A percentile compares a stretch with the other conserved stretches of the same genome.
Evolutionary conservation across 2,797 vertebrate species (phyloP).

Genomic region (Manis javanica): DNA sequence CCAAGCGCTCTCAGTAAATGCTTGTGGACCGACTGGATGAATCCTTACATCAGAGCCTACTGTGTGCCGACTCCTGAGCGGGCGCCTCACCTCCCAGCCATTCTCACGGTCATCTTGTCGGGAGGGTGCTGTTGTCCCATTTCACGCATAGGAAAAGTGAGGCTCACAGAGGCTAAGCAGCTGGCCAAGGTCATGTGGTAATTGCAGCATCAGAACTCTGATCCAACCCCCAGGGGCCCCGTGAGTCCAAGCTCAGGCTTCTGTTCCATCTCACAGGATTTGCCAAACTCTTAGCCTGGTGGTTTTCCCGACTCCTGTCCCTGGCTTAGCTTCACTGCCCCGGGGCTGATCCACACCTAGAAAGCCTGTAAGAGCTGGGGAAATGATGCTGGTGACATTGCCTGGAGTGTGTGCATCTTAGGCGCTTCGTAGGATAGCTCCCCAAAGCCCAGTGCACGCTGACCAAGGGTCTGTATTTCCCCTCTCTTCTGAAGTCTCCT

Average conservation of each 20-base stretch:
- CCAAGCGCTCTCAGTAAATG: background rate
- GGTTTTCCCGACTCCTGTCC: background rate
- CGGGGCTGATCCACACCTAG: background rate
- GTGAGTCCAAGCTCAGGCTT: background rate
- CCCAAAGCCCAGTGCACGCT: background rate
- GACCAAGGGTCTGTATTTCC: background rate
- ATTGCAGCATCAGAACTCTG: background rate
- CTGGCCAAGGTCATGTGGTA: rapidly evolving
- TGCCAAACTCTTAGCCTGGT: background rate
- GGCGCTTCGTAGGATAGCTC: background rate
- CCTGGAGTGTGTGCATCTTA: rapidly evolving
- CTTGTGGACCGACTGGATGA: background rate
- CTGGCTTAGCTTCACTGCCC: background rate
- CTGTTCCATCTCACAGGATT: rapidly evolving
- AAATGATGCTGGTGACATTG: too few species aligned
- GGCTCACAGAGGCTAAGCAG: background rate
- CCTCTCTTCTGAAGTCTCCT: background rate
- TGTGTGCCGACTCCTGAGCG: background rate
- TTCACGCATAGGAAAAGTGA: background rate
- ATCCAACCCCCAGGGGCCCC: background rate
- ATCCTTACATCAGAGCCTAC: background rate
- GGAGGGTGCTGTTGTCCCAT: background rate
- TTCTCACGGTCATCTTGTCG: background rate
- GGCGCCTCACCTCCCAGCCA: background rate
- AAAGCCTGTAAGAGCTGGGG: background rate